phyloP scores from a whole-genome alignment of 2,888 invertebrate species.

The Unio pictorum region DNA sequence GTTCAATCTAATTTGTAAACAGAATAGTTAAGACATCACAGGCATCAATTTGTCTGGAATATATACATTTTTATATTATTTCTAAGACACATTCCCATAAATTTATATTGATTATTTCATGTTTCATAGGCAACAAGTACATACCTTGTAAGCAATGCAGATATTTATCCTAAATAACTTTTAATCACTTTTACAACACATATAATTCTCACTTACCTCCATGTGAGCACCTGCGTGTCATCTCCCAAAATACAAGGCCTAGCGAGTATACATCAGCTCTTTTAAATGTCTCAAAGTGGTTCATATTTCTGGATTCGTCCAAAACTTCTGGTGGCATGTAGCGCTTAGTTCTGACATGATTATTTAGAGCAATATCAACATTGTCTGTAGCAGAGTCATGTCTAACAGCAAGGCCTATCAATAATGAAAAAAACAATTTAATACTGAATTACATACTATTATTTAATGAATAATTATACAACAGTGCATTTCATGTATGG shows the following conservation, averaged over 20 bases:
- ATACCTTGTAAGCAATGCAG: too few species aligned
- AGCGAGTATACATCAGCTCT: constrained; percentile 98
- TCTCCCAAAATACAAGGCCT: constrained; percentile 98
- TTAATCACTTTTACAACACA: too few species aligned
- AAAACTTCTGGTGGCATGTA: constrained; percentile 97
- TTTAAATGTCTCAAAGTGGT: constrained; percentile 97
- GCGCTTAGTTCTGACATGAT: constrained; percentile 93
- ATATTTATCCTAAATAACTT: too few species aligned
- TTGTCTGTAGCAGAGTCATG: constrained; percentile 90
- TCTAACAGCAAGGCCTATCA: constrained; percentile 84
- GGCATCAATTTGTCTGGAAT: too few species aligned
- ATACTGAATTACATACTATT: neutral
- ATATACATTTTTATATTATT: too few species aligned
- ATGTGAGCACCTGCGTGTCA: constrained; percentile 83
- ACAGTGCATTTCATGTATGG: too few species aligned
- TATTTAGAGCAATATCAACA: constrained; percentile 90
- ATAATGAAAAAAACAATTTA: neutral
- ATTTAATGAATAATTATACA: neutral
- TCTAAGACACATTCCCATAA: too few species aligned
- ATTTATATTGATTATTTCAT: too few species aligned
- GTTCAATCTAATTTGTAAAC: too few species aligned
- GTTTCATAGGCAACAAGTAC: too few species aligned
- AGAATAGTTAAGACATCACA: too few species aligned
- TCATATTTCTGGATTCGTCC: constrained; percentile 92
- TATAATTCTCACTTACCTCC: constrained; percentile 49